Evolutionary conservation across 1,140 invertebrate species (phyloP), one percentile per base, ranked within the genome.

Genomic region (Meloidogyne exigua): DNA sequence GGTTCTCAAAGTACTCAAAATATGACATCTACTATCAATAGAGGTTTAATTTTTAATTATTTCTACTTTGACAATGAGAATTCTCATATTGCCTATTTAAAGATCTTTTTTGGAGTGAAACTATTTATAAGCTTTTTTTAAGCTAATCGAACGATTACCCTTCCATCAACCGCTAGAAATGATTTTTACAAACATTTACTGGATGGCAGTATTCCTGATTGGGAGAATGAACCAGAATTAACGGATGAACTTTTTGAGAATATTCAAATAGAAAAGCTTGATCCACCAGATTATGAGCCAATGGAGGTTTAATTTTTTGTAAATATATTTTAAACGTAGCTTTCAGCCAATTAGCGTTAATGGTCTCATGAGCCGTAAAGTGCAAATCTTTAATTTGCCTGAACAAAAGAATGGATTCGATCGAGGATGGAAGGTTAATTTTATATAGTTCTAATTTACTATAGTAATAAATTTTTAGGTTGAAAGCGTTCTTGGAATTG

Each of bases 391-490:
- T 44, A 62, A 71, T 25, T 28, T 11, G 21, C 15, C 26, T 12
- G 42, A 70, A 57, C 57, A 76, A 21, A 39, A 76, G 44, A 76
- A 76, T 39, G 74, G 74, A 15, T 63, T 76, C 26, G 62, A 49
- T 36, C 28, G 66, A 70, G 74, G 74, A 23, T 76, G 74, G 74
- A 25, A 68, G 74, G 74, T 76, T 42, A n/a, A 7, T 15, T 57
- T 25, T 72, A 13, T 72, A n/a, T 21, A 63, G 10, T 57, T 57
- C 7, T 32, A 32, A 26, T 28, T 25, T 15, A 63, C 11, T 57
- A 13, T 72, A 36, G 12, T 32, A 62, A 15, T 71, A 62, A 7
- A 71, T 18, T 32, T 23, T 23, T 18, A 71, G 69, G 69, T 71
- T 5, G 69, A 71, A 21, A 71, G 69, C 39, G 32, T 71, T 28